Evolutionary conservation across 2,113 vertebrate genomes (phyloP).

Genomic region (Corythoichthys intestinalis): DNA sequence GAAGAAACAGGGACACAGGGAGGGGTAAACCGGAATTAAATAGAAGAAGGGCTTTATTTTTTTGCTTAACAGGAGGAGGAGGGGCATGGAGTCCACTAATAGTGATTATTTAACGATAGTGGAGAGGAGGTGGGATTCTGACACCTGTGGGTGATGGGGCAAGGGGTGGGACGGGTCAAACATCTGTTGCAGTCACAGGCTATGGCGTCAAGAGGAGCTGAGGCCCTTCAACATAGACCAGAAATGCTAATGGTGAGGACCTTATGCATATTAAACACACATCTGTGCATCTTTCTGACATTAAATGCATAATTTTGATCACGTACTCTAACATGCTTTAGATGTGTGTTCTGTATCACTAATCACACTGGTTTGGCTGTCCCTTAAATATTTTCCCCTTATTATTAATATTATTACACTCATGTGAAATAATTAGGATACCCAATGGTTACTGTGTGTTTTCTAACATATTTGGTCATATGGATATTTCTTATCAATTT

Average conservation of each 20-base stretch:
- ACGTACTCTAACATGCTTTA: not conserved
- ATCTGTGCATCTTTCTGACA: constrained; percentile 45
- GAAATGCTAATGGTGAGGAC: constrained; percentile 61
- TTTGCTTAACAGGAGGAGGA: constrained; percentile 30
- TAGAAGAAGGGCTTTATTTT: constrained; percentile 26
- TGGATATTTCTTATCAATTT: no score
- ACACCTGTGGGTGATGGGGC: constrained; percentile 57
- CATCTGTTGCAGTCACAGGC: constrained; percentile 69
- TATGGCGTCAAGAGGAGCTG: constrained; percentile 36
- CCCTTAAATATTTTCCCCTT: constrained; percentile 33
- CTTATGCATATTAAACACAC: constrained; percentile 61
- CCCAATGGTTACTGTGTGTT: no score
- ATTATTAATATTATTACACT: constrained; percentile 51
- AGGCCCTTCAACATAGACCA: constrained; percentile 61
- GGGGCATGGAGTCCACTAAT: constrained; percentile 2
- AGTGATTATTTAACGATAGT: constrained; percentile 55
- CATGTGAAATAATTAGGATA: no score
- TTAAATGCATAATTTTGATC: constrained; percentile 24
- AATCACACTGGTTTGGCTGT: constrained; percentile 18
- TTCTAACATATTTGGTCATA: no score
- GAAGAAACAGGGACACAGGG: constrained; percentile 16
- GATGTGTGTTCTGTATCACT: constrained; percentile 14
- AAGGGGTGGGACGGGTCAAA: constrained; percentile 28
- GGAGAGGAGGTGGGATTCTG: constrained; percentile 21
- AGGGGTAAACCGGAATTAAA: constrained; percentile 41